These are phyloP conservation scores for Vulpes lagopus DNA, from an alignment of 2,113 vertebrate species.

Conservation along the genomic window DNA sequence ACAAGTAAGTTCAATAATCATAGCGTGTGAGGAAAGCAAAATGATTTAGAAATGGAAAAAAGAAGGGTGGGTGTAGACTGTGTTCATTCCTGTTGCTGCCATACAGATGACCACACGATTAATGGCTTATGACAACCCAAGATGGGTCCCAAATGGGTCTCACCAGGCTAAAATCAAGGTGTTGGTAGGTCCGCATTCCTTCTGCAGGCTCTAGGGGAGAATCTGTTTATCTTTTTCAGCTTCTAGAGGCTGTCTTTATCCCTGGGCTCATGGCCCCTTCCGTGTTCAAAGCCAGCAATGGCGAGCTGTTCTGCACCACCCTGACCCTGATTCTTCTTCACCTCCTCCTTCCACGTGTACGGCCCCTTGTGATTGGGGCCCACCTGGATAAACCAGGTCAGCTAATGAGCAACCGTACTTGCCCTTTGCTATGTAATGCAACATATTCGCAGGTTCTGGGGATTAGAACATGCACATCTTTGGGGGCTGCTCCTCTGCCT, in stretches of 20 bases:
- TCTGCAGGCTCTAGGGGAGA: not conserved
- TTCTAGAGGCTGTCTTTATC: not conserved
- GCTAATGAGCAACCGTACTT: not conserved
- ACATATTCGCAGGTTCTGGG: not conserved
- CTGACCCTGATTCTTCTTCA: not conserved
- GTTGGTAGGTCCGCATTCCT: not conserved
- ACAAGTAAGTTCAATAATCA: not conserved
- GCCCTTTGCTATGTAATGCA: not conserved
- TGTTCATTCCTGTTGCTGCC: not conserved
- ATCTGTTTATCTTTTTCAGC: not conserved
- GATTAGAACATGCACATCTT: not conserved
- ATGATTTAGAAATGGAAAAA: not conserved
- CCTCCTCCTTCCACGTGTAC: not conserved
- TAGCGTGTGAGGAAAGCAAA: not conserved
- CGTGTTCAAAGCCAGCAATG: not conserved
- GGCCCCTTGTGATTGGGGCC: not conserved
- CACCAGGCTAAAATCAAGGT: not conserved
- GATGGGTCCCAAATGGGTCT: not conserved
- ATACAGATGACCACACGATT: not conserved
- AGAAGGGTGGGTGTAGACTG: not conserved
- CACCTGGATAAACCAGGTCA: not conserved
- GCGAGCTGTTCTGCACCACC: rapidly evolving
- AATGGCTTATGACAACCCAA: not conserved
- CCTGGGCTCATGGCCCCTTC: not conserved
- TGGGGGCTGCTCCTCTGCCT: not conserved